Conservation (phyloP, 2,888 invertebrate genomes). For the Meganola albula region DNA sequence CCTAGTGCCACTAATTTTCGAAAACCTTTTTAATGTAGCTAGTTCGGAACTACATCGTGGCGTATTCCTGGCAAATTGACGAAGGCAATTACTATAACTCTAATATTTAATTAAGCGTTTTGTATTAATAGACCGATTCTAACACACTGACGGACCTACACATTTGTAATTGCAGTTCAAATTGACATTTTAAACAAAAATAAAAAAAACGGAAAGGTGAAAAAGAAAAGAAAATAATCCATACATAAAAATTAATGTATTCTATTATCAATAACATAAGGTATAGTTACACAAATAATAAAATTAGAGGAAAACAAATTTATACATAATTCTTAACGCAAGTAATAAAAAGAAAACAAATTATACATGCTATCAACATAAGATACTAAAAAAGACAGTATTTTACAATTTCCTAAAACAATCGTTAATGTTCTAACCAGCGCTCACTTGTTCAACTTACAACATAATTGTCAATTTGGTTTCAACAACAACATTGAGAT, state of each 20-base stretch:
- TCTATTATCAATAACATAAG: slow-evolving; percentile 77
- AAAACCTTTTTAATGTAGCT: no score
- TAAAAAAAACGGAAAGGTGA: slow-evolving; percentile 40
- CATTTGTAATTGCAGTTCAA: no score
- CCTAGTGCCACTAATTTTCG: no score
- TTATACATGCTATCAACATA: slow-evolving; percentile 73
- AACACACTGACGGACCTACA: no score
- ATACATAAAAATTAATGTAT: slow-evolving; percentile 78
- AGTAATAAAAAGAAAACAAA: slow-evolving; percentile 71
- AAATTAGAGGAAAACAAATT: slow-evolving; percentile 76
- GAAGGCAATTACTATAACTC: slow-evolving; percentile 34
- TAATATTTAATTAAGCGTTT: slow-evolving; percentile 36
- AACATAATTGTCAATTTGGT: slow-evolving; percentile 58
- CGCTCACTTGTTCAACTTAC: slow-evolving; percentile 47
- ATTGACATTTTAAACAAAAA: slow-evolving; percentile 31
- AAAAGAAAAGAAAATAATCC: slow-evolving; percentile 61
- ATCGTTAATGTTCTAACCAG: slow-evolving; percentile 45
- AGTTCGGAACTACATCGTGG: no score
- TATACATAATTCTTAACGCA: slow-evolving; percentile 75
- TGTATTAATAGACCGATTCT: slow-evolving; percentile 15
- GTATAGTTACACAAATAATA: slow-evolving; percentile 76
- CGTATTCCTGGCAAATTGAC: slow-evolving; percentile 27
- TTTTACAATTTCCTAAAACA: slow-evolving; percentile 72
- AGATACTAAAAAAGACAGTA: slow-evolving; percentile 66
- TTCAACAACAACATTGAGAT: slow-evolving; percentile 56